These are phyloP conservation scores for Henricia sp. DNA, from an alignment of 53 echinoderm and acorn worm species.

Conservation along the genomic window DNA sequence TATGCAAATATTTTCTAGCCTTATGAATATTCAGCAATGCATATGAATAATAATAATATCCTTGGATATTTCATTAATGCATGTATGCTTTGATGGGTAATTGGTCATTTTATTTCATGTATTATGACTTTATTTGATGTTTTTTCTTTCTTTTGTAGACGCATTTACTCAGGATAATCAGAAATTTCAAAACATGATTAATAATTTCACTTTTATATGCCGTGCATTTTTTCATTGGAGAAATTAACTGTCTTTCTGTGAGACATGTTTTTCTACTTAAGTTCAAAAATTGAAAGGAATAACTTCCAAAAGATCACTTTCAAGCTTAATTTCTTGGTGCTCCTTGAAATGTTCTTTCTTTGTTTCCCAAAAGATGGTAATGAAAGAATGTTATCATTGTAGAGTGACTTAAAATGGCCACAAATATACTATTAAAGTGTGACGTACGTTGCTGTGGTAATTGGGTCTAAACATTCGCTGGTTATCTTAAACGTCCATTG, in stretches of 20 bases:
- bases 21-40: constrained; percentile 51
- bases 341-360: too few species aligned
- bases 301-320: too few species aligned
- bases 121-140: not conserved
- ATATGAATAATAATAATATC: constrained; percentile 10
- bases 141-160: not conserved
- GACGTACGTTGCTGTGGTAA: too few species aligned
- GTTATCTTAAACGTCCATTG: too few species aligned
- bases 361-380: too few species aligned
- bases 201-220: not conserved
- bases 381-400: too few species aligned
- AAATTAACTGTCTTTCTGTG: too few species aligned
- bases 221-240: not conserved
- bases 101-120: not conserved
- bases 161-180: not conserved
- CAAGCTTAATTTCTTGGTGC: too few species aligned
- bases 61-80: constrained; percentile 7
- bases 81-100: not conserved
- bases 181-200: not conserved
- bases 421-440: too few species aligned
- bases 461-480: too few species aligned
- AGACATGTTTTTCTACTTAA: not conserved
- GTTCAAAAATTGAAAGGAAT: too few species aligned
- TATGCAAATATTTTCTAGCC: constrained; percentile 41
- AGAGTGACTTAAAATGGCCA: too few species aligned